Conservation (phyloP, 35 echinoderm and acorn worm species). For the Heliocidaris erythrogramma region DNA sequence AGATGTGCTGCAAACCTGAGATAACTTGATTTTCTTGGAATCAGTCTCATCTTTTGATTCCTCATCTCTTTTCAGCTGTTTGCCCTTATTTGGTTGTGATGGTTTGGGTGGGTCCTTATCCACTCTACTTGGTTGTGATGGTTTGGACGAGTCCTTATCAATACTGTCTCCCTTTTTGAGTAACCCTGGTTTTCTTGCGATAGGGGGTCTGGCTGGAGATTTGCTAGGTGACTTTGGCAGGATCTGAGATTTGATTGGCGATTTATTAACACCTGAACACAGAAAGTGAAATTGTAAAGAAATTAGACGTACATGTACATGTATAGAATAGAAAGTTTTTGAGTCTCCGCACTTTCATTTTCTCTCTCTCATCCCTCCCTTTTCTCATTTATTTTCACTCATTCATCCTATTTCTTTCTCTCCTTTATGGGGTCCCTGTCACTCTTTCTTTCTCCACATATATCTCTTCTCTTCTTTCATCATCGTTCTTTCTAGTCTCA, state of each 20-base stretch:
- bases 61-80: not conserved
- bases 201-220: not conserved
- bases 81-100: not conserved
- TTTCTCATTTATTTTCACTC: too few relatives aligned
- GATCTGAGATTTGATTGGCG: not conserved
- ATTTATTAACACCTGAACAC: not conserved
- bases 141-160: not conserved
- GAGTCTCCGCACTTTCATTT: too few relatives aligned
- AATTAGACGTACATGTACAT: not conserved
- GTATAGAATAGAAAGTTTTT: too few relatives aligned
- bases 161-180: too few relatives aligned
- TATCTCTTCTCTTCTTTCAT: too few relatives aligned
- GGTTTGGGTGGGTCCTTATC: not conserved
- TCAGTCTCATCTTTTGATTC: constrained; percentile 1
- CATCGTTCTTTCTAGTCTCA: too few relatives aligned
- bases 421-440: too few relatives aligned
- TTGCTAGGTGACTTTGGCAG: constrained; percentile 1
- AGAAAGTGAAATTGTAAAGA: not conserved
- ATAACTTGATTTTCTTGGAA: constrained; percentile 33
- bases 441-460: too few relatives aligned
- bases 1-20: not conserved
- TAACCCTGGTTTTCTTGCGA: constrained; percentile 14
- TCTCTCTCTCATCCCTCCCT: too few relatives aligned
- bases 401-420: too few relatives aligned
- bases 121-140: too few relatives aligned